Evolutionary conservation across 2,888 invertebrate genomes (phyloP).

Genomic region (Hermaeophaga mercurialis): DNA sequence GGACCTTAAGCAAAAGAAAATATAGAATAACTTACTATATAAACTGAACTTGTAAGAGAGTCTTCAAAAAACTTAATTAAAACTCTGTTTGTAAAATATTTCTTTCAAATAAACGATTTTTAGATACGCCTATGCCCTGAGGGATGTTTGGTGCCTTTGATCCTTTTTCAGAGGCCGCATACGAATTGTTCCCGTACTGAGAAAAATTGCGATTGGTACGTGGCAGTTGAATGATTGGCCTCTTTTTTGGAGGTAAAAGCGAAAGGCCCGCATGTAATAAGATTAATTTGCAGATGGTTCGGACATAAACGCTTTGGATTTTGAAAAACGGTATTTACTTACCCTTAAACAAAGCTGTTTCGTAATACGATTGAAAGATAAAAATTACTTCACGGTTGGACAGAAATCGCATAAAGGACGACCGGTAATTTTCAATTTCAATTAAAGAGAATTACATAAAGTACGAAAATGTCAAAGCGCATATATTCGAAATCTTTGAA

Average conservation of each 20-base stretch:
- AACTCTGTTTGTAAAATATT: too few relatives aligned
- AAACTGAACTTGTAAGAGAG: too few relatives aligned
- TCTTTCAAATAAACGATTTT: too few relatives aligned
- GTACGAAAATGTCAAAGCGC: too few relatives aligned
- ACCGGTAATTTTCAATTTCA: neutral
- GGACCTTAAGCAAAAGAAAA: too few relatives aligned
- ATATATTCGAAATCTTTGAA: too few relatives aligned
- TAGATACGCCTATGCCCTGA: neutral
- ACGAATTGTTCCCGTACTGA: conserved; percentile 11
- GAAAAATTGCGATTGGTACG: conserved; percentile 10
- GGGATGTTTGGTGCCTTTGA: conserved; percentile 13
- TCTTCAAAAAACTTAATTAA: too few relatives aligned
- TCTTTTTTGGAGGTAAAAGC: conserved; percentile 7
- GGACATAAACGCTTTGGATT: conserved; percentile 1
- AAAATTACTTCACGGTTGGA: neutral
- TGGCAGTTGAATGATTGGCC: conserved; percentile 13
- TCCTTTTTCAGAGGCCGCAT: conserved; percentile 11
- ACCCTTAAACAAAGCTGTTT: neutral
- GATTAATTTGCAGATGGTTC: conserved; percentile 12
- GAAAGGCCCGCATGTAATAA: conserved; percentile 4
- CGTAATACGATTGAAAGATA: neutral
- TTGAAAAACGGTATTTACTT: neutral
- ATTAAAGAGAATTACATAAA: too few relatives aligned
- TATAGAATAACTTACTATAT: too few relatives aligned
- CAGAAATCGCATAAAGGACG: neutral